Percentiles rank a stretch among this genome's conserved stretches.
Conservation (phyloP, 2,888 invertebrate species). For the Caenorhabditis sulstoni region DNA sequence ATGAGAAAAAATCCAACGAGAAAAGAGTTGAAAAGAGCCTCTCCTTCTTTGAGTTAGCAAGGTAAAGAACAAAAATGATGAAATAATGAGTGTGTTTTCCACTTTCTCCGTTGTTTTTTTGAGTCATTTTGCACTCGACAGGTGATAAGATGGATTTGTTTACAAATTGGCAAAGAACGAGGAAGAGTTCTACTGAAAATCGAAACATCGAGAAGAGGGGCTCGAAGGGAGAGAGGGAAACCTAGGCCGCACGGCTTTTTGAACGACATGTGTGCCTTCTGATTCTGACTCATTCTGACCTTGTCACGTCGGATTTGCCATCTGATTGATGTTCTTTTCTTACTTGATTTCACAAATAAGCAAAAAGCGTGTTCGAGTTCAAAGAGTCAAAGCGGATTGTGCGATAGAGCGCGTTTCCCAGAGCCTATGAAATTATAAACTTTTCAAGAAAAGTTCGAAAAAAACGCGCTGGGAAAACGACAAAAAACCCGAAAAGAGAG, state of each 20-base stretch:
- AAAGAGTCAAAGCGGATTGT: too few species aligned
- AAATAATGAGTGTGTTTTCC: constrained; percentile 13
- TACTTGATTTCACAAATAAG: too few species aligned
- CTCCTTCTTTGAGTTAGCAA: too few species aligned
- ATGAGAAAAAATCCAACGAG: too few species aligned
- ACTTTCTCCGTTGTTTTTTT: constrained; percentile 37
- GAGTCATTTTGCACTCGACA: constrained; percentile 41
- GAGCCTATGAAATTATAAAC: too few species aligned
- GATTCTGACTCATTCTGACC: constrained; percentile 1
- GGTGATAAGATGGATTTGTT: constrained; percentile 37
- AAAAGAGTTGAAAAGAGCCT: too few species aligned
- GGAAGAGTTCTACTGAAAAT: not conserved
- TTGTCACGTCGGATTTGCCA: not conserved
- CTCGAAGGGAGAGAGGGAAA: too few species aligned
- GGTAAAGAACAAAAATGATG: constrained; percentile 7
- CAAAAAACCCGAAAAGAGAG: constrained; percentile 11
- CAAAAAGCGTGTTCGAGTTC: too few species aligned
- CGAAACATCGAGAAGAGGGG: not conserved
- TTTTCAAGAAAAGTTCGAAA: not conserved
- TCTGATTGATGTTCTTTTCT: constrained; percentile 2
- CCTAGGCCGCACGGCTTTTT: too few species aligned
- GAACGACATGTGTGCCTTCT: not conserved
- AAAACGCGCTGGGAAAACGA: not conserved
- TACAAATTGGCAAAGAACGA: not conserved
- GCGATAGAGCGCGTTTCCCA: too few species aligned